Base-by-base conservation (phyloP, 2,113 vertebrate genomes). In the Tyrannus savana region DNA sequence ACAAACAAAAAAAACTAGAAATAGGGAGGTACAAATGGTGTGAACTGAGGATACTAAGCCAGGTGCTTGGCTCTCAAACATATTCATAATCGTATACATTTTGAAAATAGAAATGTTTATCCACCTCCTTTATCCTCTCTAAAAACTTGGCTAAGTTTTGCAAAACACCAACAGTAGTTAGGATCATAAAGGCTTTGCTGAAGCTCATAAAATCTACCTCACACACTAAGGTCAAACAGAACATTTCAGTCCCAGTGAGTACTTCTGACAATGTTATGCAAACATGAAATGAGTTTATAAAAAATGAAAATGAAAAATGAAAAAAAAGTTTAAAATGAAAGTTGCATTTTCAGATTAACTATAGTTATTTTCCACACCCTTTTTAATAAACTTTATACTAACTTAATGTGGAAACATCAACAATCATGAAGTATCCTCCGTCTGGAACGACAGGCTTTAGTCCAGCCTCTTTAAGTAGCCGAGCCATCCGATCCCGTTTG, bases 381-480 rank as follows among this genome's bases (percentile, higher is more conserved):
- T 44, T 80, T 89, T 24, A 89, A 87, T 90, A 84, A 97, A 91
- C 39, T 19, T 33, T 67, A 87, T 84, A 97, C 97, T 96, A 93
- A 99, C 99, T 98, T 94, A 99, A 97, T 9, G 92, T 87, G 22
- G 99, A 98, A 89, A 99, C 97, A 50, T 99, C 98, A 37, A 98
- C 99, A 6, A 99, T 96, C 97, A 99, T 99, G 86, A 99, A 99
- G 98, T 99, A 99, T 67, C 99, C 99, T 87, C 99, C 99, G 56
- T 99, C 99, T 30, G 99, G 99, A 84, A 99, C 33, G 58, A 99
- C 35, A 13, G 99, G 99, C 76, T 97, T 98, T 95, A 99, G 98
- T 41, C 99, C 99, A 15, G 96, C 98, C 44, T 97, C 98, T 68
- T 78, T 97, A 69, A 99, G 95, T 9, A 99, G 98, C 75, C 60